Evolutionary conservation across 2,797 vertebrate species (phyloP).

Genomic region (Tauraco hartlaubi): DNA sequence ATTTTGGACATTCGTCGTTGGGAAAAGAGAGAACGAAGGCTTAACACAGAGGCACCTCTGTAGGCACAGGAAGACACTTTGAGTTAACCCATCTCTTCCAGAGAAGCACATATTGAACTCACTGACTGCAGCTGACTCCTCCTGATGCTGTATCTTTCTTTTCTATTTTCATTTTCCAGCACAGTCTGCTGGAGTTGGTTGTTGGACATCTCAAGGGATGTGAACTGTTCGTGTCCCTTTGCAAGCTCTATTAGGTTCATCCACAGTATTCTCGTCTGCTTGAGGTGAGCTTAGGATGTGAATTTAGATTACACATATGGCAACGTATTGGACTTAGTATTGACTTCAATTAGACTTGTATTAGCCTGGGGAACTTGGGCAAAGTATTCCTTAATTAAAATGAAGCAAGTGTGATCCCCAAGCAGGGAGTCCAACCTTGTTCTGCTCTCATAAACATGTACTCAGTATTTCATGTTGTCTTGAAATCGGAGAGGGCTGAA

Average conservation of each 20-base stretch:
- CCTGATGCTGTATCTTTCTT: neutral
- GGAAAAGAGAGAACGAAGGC: accelerated
- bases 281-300: neutral
- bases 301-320: constrained; percentile 3
- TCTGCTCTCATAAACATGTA: neutral
- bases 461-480: neutral
- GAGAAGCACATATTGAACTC: neutral
- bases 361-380: neutral
- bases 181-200: neutral
- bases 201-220: neutral
- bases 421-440: neutral
- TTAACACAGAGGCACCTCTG: neutral
- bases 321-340: neutral
- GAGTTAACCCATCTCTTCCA: neutral
- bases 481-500: neutral
- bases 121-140: neutral
- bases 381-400: constrained; percentile 56
- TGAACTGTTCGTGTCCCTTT: neutral
- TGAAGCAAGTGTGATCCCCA: neutral
- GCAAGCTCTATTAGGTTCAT: neutral
- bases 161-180: neutral
- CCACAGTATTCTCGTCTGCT: neutral
- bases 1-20: neutral
- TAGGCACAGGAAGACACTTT: neutral
- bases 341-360: constrained; percentile 51